phyloP scores from a whole-genome alignment of 1,140 invertebrate species.

The Helicorthomorpha holstii region DNA sequence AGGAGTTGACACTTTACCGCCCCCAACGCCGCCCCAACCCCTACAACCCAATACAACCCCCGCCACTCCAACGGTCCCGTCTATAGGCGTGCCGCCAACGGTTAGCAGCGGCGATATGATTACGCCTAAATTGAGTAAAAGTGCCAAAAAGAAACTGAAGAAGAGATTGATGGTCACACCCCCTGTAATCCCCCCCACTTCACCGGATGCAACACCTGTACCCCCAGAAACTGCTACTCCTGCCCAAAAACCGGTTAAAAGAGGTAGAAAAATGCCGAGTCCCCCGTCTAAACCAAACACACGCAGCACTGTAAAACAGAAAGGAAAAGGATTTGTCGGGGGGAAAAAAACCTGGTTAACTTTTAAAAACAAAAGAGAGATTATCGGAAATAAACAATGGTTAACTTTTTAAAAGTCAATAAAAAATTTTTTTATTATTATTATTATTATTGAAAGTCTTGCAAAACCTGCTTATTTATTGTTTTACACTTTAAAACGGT shows the following conservation, averaged over 20 bases:
- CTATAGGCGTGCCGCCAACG: not conserved
- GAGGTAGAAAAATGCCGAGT: not conserved
- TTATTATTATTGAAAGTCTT: not conserved
- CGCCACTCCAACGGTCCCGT: not conserved
- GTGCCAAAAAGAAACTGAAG: not conserved
- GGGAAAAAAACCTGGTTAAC: not conserved
- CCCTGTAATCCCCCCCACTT: not conserved
- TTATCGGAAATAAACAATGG: not conserved
- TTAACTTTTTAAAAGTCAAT: not conserved
- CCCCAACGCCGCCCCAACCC: not conserved
- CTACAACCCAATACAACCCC: not conserved
- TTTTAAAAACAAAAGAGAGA: not conserved
- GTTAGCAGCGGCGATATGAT: not conserved
- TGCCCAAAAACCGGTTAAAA: not conserved
- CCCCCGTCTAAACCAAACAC: not conserved
- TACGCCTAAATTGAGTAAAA: not conserved
- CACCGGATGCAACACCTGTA: not conserved
- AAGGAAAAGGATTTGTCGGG: not conserved
- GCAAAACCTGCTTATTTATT: not conserved
- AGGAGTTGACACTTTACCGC: not conserved
- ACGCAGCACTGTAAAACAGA: not conserved
- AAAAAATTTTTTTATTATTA: not conserved
- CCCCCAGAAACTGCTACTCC: not conserved
- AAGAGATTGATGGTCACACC: not conserved
- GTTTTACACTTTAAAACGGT: not conserved